These are phyloP conservation scores for Muntiacus reevesi DNA, from an alignment of 2,113 vertebrate species.

Conservation along the genomic window DNA sequence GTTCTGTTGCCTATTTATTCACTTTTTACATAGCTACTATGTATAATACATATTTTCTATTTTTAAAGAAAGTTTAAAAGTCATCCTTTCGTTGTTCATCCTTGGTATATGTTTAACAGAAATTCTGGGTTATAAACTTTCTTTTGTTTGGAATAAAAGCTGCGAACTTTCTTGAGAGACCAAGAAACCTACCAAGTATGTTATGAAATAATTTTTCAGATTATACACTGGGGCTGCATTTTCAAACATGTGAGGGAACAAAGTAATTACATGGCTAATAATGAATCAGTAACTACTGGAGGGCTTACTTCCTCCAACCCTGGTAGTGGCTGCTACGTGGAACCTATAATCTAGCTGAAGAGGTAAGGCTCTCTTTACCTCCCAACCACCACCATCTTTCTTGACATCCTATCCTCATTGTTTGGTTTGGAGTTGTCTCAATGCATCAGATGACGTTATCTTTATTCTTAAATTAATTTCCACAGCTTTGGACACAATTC, in stretches of 20 bases:
- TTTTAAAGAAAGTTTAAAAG: not conserved
- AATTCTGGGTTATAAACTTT: not conserved
- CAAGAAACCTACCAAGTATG: not conserved
- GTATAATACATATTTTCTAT: not conserved
- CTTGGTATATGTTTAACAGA: not conserved
- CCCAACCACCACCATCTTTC: not conserved
- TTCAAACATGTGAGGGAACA: not conserved
- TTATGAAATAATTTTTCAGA: not conserved
- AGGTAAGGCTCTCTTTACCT: not conserved
- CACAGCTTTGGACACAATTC: not conserved
- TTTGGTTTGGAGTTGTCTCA: not conserved
- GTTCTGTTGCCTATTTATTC: not conserved
- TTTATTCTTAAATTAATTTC: constrained; percentile 37
- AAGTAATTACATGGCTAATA: not conserved
- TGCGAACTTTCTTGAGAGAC: not conserved
- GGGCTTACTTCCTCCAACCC: not conserved
- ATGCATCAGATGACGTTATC: not conserved
- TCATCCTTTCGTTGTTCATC: not conserved
- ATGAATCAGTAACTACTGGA: not conserved
- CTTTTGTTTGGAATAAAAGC: not conserved
- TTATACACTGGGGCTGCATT: not conserved
- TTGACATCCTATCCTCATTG: not conserved
- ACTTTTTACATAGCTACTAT: not conserved
- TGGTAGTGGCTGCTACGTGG: not conserved
- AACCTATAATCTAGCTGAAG: not conserved